Conservation (phyloP, 1,140 invertebrate species). For the Steinernema khuongi region DNA sequence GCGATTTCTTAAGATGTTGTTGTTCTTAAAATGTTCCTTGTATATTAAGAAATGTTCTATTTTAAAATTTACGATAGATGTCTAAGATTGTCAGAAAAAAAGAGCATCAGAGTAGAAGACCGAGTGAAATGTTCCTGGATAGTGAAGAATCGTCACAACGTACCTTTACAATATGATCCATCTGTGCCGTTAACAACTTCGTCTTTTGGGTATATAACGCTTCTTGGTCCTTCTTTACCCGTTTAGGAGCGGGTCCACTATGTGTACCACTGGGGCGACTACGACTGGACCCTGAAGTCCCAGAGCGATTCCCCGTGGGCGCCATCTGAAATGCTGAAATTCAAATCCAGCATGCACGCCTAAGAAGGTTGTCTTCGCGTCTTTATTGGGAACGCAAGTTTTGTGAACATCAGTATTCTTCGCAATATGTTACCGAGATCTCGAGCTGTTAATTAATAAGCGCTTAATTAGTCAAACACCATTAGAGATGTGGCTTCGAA, state of each 20-base stretch:
- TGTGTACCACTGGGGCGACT: background rate
- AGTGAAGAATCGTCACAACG: background rate
- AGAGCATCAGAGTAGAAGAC: background rate
- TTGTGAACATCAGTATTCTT: too few species aligned
- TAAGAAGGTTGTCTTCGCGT: too few species aligned
- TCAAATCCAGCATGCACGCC: background rate
- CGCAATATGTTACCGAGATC: too few species aligned
- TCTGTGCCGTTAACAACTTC: background rate
- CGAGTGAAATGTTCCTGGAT: background rate
- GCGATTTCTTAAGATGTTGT: background rate
- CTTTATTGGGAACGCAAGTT: too few species aligned
- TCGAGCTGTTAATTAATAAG: too few species aligned
- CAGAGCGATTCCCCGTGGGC: background rate
- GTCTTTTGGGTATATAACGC: background rate
- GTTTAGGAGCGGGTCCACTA: background rate
- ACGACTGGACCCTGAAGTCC: background rate
- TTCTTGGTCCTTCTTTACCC: background rate
- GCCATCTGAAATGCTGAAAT: slow-evolving; percentile 3
- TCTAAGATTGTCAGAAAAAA: background rate
- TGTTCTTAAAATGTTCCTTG: background rate
- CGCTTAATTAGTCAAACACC: too few species aligned
- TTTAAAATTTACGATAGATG: background rate
- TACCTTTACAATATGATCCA: background rate
- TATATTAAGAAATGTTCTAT: background rate
- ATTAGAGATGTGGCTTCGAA: too few species aligned